A percentile compares a stretch with the other conserved stretches of the same genome.
Evolutionary conservation across 2,888 invertebrate species (phyloP).

Genomic region (Sialis fuliginosa): DNA sequence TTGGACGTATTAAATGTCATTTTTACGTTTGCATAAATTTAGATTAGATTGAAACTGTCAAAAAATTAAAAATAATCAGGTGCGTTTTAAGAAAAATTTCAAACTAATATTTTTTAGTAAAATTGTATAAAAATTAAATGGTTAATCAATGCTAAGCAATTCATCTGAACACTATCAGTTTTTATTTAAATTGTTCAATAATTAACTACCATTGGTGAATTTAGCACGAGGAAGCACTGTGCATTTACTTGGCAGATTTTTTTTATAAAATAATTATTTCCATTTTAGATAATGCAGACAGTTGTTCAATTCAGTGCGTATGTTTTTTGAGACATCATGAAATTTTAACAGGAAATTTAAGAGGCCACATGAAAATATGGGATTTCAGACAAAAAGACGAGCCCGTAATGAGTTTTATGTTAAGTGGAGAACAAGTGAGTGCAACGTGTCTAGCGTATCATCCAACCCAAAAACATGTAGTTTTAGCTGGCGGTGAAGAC

Average conservation of each 20-base stretch:
- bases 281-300: constrained; percentile 51
- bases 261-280: not conserved
- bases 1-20: constrained; percentile 13
- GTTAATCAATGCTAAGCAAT: too few relatives aligned
- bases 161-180: too few relatives aligned
- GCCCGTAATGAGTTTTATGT: constrained; percentile 50
- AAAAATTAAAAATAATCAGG: too few relatives aligned
- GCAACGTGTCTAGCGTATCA: constrained; percentile 64
- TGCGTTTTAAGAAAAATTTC: too few relatives aligned
- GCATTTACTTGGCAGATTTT: too few relatives aligned
- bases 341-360: constrained; percentile 68
- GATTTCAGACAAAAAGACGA: constrained; percentile 51
- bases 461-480: constrained; percentile 74
- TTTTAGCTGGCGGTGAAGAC: constrained; percentile 70
- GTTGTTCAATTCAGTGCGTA: constrained; percentile 61
- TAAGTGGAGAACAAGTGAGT: constrained; percentile 55
- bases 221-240: too few relatives aligned
- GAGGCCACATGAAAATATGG: constrained; percentile 82
- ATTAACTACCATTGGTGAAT: too few relatives aligned
- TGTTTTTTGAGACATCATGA: constrained; percentile 55
- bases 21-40: too few relatives aligned
- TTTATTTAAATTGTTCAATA: too few relatives aligned
- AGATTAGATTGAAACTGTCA: too few relatives aligned
- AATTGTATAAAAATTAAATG: too few relatives aligned
- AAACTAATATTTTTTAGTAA: too few relatives aligned